Evolutionary conservation across 2,888 invertebrate genomes (phyloP), one percentile per base, ranked within the genome.

Genomic region (Cataglyphis cursor): DNA sequence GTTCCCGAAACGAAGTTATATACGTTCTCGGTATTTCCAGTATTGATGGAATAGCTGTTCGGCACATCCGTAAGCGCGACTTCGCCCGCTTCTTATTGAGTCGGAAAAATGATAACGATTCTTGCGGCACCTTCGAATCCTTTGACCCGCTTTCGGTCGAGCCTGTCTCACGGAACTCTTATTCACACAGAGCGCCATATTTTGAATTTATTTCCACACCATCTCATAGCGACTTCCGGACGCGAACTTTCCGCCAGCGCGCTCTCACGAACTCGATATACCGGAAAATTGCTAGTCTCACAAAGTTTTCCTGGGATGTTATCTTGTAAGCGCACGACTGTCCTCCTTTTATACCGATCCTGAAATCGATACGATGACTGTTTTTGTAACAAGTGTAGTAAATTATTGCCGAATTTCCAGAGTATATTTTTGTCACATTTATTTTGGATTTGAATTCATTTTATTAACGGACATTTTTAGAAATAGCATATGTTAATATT

Each of bases 181-280:
- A 73, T 76, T 76, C 85, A 28, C 59, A 61, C 66, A 87, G 70
- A 31, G 38, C 76, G 66, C 59, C 59, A 80, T 70, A 78, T 80
- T 80, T 80, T n/a, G 78, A 35, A 70, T 80, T 80, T 84, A 85
- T 85, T 85, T 85, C 81, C 81, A 87, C 48, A 82, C 81, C 81
- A 83, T 61, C 57, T 64, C 44, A 38, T 84, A 85, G 68, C 62
- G 81, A 83, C 83, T 82, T 87, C 78, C 61, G 81, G 64, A 62
- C 51, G 44, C 62, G 68, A 84, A 88, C 85, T 88, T 85, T 84
- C 82, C 48, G 62, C 73, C 78, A 74, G 62, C 70, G 81, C 81
- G 76, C 78, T 81, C 78, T 84, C 81, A 82, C 82, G 75, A 88
- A 89, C 89, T 88, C 90, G 81, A 86, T 86, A 86, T 83, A 81